Conservation (phyloP, 1,140 invertebrate genomes). For the Calephelis virginiensis region DNA sequence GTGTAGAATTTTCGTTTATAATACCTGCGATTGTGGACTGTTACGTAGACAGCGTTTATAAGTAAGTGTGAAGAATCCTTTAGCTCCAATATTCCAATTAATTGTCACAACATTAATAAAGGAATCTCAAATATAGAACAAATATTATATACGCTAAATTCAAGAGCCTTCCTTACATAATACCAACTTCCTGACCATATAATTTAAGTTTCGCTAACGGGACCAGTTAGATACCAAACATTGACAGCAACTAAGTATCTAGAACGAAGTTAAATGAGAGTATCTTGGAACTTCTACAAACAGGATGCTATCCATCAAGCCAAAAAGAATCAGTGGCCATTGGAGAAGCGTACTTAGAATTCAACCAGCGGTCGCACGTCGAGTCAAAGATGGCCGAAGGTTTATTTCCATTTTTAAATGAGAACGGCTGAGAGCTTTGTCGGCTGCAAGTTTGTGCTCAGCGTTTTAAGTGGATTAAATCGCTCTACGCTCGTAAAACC, state of each 20-base stretch:
- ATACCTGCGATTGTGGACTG: background rate
- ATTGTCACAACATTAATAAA: too few relatives aligned
- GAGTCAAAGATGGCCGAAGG: constrained; percentile 74
- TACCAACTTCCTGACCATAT: background rate
- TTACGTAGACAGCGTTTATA: background rate
- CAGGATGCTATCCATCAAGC: constrained; percentile 58
- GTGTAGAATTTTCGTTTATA: background rate
- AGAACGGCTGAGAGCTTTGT: constrained; percentile 77
- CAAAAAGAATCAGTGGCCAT: constrained; percentile 55
- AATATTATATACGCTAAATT: background rate
- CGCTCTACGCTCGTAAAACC: constrained; percentile 77
- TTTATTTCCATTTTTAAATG: constrained; percentile 79
- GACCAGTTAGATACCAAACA: background rate
- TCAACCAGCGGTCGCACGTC: constrained; percentile 65
- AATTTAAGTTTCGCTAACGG: background rate
- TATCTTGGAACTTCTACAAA: constrained; percentile 23
- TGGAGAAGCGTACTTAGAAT: constrained; percentile 70
- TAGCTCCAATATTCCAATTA: too few relatives aligned
- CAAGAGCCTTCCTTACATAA: background rate
- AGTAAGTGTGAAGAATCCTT: too few relatives aligned
- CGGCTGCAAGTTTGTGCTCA: constrained; percentile 74
- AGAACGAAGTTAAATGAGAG: constrained; percentile 28
- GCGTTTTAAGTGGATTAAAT: constrained; percentile 79
- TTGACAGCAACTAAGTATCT: constrained; percentile 9
- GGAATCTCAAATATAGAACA: too few relatives aligned